Percentiles rank a stretch among this genome's conserved stretches.
Conservation (phyloP, 2,888 invertebrate genomes). For the Eilema sororculum region DNA sequence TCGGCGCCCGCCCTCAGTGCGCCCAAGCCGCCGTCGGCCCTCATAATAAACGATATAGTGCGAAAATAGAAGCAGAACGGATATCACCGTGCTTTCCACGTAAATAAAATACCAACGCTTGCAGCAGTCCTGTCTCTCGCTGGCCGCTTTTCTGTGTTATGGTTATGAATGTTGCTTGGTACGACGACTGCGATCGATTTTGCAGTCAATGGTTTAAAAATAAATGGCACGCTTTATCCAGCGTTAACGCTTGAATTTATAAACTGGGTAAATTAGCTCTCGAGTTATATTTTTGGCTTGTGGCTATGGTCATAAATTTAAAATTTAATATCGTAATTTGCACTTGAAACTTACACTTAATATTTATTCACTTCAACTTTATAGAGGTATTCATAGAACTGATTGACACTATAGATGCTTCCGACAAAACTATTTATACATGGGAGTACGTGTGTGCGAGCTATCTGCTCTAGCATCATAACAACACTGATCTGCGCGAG, state of each 20-base stretch:
- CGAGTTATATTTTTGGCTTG: slow-evolving; percentile 39
- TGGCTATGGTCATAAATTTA: slow-evolving; percentile 16
- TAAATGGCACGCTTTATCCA: slow-evolving; percentile 61
- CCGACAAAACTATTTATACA: slow-evolving; percentile 23
- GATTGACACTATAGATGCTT: slow-evolving; percentile 27
- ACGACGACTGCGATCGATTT: slow-evolving; percentile 68
- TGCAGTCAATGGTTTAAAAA: slow-evolving; percentile 71
- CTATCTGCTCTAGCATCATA: slow-evolving; percentile 68
- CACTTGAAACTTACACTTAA: slow-evolving; percentile 36
- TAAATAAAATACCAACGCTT: slow-evolving; percentile 82
- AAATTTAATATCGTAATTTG: slow-evolving; percentile 16
- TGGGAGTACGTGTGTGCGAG: slow-evolving; percentile 52
- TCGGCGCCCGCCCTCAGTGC: slow-evolving; percentile 62
- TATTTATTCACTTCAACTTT: slow-evolving; percentile 12
- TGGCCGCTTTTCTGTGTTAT: slow-evolving; percentile 73
- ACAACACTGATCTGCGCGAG: slow-evolving; percentile 82
- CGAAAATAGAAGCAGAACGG: slow-evolving; percentile 82
- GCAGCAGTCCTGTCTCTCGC: slow-evolving; percentile 71
- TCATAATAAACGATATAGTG: slow-evolving; percentile 82
- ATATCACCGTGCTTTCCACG: slow-evolving; percentile 74
- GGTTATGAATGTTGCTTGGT: slow-evolving; percentile 71
- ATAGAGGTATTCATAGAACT: slow-evolving; percentile 11
- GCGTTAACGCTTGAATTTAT: slow-evolving; percentile 56
- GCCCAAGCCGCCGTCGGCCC: slow-evolving; percentile 66
- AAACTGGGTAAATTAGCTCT: slow-evolving; percentile 57